Percentiles rank a stretch among this genome's conserved stretches.
These are phyloP conservation scores for Glandiceps talaboti DNA, from an alignment of 53 echinoderm and acorn worm genomes.

Conservation along the genomic window DNA sequence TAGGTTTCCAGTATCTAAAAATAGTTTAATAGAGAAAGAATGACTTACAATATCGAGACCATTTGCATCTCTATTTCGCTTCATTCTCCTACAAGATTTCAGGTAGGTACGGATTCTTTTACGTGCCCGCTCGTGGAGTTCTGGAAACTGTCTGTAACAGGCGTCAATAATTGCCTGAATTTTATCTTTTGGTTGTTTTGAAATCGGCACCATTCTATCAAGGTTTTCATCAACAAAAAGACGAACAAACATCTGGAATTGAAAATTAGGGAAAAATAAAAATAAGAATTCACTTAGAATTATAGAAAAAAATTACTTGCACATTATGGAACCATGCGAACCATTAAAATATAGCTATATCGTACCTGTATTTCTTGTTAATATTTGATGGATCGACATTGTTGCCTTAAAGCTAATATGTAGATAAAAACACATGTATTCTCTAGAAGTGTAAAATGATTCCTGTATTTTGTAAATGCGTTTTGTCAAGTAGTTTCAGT, in stretches of 20 bases:
- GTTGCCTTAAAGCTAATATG: too few relatives aligned
- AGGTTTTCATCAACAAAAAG: slow-evolving; percentile 96
- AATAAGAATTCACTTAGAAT: not conserved
- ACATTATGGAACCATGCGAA: not conserved
- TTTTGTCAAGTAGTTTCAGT: too few relatives aligned
- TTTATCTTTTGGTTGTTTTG: slow-evolving; percentile 97
- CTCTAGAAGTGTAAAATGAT: too few relatives aligned
- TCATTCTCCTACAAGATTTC: slow-evolving; percentile 98
- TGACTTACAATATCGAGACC: slow-evolving; percentile 85
- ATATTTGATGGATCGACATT: too few relatives aligned
- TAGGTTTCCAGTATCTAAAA: too few relatives aligned
- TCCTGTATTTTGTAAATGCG: too few relatives aligned
- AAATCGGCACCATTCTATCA: slow-evolving; percentile 97
- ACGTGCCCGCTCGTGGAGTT: slow-evolving; percentile 91
- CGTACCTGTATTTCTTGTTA: too few relatives aligned
- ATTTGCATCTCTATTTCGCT: slow-evolving; percentile 90
- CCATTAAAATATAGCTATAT: too few relatives aligned
- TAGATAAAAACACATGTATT: too few relatives aligned
- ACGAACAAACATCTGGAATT: slow-evolving; percentile 80
- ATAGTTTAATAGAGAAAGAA: too few relatives aligned
- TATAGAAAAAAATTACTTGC: not conserved
- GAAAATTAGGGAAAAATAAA: not conserved
- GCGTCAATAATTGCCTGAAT: slow-evolving; percentile 97
- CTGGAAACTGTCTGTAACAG: slow-evolving; percentile 97
- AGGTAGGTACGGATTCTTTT: slow-evolving; percentile 99